Evolutionary conservation across 2,797 vertebrate species (phyloP).

Genomic region (Eupleurogrammus muticus): DNA sequence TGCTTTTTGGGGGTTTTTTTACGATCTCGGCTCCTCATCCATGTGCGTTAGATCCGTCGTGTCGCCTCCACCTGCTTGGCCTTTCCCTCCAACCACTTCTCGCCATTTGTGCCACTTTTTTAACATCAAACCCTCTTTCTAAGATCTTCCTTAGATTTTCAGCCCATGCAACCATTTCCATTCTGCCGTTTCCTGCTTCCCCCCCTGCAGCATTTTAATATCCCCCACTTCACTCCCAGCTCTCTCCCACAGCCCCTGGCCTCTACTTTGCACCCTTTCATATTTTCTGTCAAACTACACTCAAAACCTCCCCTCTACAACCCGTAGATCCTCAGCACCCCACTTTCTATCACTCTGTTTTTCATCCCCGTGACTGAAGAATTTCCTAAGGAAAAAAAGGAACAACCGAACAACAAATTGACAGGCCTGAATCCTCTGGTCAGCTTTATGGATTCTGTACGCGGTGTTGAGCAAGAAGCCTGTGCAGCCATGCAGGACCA

Average conservation of each 20-base stretch:
- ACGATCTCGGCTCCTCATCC: conserved; percentile 47
- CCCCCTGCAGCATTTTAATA: conserved; percentile 50
- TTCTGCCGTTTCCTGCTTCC: conserved; percentile 11
- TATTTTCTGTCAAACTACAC: conserved; percentile 41
- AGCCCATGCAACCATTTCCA: conserved; percentile 31
- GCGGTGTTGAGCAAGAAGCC: conserved; percentile 63
- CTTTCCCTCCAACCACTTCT: neutral
- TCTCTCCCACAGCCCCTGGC: conserved; percentile 8
- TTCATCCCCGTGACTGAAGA: conserved; percentile 39
- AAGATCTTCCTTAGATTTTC: conserved; percentile 18
- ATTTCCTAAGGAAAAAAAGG: conserved; percentile 40
- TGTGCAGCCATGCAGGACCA: conserved; percentile 69
- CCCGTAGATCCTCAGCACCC: conserved; percentile 3
- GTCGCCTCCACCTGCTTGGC: conserved; percentile 17
- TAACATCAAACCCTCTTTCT: conserved; percentile 16
- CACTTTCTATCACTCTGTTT: conserved; percentile 14
- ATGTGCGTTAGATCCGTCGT: conserved; percentile 55
- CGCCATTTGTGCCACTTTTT: conserved; percentile 15
- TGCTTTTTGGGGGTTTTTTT: conserved; percentile 42
- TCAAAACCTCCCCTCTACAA: conserved; percentile 21
- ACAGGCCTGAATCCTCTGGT: conserved; percentile 64
- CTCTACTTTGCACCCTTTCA: conserved; percentile 32
- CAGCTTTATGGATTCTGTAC: conserved; percentile 73
- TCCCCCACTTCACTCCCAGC: conserved; percentile 29
- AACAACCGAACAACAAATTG: conserved; percentile 58